A percentile compares a stretch with the other conserved stretches of the same genome.
Evolutionary conservation across 2,888 invertebrate species (phyloP).

Genomic region (Yponomeuta plumbellus): DNA sequence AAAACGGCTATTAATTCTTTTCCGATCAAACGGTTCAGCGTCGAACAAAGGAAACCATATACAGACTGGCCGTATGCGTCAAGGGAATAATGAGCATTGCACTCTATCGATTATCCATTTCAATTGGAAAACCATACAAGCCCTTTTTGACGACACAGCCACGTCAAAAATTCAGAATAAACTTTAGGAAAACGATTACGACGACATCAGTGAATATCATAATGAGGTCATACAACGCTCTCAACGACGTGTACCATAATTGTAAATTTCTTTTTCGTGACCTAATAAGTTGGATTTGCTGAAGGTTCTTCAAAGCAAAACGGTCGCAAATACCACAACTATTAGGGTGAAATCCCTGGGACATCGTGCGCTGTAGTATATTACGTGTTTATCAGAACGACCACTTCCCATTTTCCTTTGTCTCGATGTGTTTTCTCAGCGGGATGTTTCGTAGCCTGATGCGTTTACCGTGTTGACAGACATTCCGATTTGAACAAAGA

Average conservation of each 20-base stretch:
- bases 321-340: neutral
- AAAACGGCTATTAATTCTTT: neutral
- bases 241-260: neutral
- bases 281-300: neutral
- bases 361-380: neutral
- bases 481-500: neutral
- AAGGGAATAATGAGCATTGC: neutral
- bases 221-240: neutral
- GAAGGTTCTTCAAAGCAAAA: neutral
- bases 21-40: neutral
- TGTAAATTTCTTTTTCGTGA: neutral
- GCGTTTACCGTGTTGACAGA: conserved; percentile 10
- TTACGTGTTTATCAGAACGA: neutral
- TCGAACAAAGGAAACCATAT: neutral
- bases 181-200: too few species aligned
- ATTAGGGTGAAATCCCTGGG: neutral
- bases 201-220: neutral
- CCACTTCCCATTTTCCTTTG: neutral
- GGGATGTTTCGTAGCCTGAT: conserved; percentile 4
- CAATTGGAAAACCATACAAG: neutral
- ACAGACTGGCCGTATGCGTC: neutral
- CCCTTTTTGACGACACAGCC: neutral
- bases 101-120: neutral
- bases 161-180: neutral
- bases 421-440: conserved; percentile 8